A percentile compares a stretch with the other conserved stretches of the same genome.
phyloP scores from a whole-genome alignment of 2,113 vertebrate species.

The Colinus virginianus region DNA sequence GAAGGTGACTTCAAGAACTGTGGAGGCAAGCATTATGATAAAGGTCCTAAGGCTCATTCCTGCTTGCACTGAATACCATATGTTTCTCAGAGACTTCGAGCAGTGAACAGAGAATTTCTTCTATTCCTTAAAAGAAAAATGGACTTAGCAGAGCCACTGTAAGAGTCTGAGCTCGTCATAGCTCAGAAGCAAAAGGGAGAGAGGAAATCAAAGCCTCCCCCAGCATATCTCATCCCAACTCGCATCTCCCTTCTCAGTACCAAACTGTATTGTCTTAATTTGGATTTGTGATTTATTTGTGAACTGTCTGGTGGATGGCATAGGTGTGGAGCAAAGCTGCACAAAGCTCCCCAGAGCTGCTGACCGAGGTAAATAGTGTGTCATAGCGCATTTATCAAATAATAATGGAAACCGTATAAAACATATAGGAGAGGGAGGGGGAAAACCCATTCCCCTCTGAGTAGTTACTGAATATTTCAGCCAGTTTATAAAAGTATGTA shows the following conservation, averaged over 20 bases:
- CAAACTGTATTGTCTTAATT: constrained; percentile 54
- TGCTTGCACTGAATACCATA: rapidly evolving
- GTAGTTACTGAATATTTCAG: constrained; percentile 61
- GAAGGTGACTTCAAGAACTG: neutral
- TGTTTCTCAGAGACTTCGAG: neutral
- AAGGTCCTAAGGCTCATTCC: neutral
- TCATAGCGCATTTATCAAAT: constrained; percentile 77
- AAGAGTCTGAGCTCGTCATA: neutral
- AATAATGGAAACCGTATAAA: constrained; percentile 64
- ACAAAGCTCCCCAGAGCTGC: constrained; percentile 59
- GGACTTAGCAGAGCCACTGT: neutral
- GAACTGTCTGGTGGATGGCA: constrained; percentile 67
- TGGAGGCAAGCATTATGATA: neutral
- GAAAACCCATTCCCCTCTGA: constrained; percentile 9
- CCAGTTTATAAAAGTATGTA: constrained; percentile 38
- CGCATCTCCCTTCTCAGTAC: neutral
- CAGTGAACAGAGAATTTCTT: neutral
- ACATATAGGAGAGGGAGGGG: constrained; percentile 21
- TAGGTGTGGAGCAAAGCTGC: constrained; percentile 60
- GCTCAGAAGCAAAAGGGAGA: neutral
- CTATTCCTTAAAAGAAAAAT: neutral
- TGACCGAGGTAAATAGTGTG: constrained; percentile 72
- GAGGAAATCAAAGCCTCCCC: neutral
- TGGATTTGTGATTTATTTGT: constrained; percentile 68
- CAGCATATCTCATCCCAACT: neutral